These are phyloP conservation scores for Ammodytes dubius DNA, from an alignment of 2,113 vertebrate genomes.

Conservation along the genomic window DNA sequence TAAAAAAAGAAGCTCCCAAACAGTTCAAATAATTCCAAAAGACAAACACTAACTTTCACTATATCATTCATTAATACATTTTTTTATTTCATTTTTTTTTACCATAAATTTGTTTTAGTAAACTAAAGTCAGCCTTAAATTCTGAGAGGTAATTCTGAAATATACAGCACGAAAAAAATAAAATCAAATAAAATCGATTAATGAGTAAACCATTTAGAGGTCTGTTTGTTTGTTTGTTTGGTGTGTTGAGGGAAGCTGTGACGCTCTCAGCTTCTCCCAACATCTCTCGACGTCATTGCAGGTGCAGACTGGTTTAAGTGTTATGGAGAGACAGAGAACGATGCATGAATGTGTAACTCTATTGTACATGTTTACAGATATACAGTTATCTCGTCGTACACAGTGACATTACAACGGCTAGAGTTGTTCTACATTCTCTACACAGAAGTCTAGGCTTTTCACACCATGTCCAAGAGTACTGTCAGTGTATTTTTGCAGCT, in stretches of 20 bases:
- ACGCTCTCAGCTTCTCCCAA: slow-evolving; percentile 58
- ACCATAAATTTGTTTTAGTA: slow-evolving; percentile 75
- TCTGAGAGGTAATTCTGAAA: slow-evolving; percentile 80
- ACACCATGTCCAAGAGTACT: slow-evolving; percentile 74
- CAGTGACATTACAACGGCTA: slow-evolving; percentile 76
- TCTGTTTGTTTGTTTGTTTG: slow-evolving; percentile 29
- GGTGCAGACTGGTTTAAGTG: slow-evolving; percentile 64
- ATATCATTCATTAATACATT: slow-evolving; percentile 59
- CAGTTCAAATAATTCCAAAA: slow-evolving; percentile 57
- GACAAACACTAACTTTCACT: slow-evolving; percentile 68
- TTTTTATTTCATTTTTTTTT: slow-evolving; percentile 65
- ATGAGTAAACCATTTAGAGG: slow-evolving; percentile 58
- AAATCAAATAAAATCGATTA: slow-evolving; percentile 10
- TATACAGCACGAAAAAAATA: slow-evolving; percentile 73
- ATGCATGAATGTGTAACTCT: slow-evolving; percentile 75
- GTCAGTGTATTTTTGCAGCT: slow-evolving; percentile 80
- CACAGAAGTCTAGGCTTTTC: slow-evolving; percentile 70
- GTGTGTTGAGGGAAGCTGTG: slow-evolving; percentile 51
- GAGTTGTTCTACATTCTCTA: slow-evolving; percentile 80
- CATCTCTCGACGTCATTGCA: slow-evolving; percentile 57
- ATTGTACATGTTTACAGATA: slow-evolving; percentile 83
- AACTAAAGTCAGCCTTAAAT: slow-evolving; percentile 79
- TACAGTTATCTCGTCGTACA: slow-evolving; percentile 79
- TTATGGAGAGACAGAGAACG: slow-evolving; percentile 70
- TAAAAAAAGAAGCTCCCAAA: slow-evolving; percentile 29